Evolutionary conservation across 2,888 invertebrate species (phyloP).

Genomic region (Ecliptopera silaceata): DNA sequence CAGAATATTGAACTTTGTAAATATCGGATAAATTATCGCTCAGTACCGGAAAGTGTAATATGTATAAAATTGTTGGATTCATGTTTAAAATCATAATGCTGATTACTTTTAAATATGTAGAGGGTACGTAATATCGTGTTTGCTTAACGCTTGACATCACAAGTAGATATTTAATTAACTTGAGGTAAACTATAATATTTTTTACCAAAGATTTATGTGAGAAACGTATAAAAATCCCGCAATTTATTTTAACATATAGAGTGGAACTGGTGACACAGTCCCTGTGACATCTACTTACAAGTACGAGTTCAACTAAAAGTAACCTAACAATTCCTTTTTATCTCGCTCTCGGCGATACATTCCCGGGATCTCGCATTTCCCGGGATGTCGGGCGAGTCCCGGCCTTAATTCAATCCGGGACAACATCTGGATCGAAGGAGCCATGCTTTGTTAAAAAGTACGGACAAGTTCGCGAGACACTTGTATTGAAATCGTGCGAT

Average conservation of each 20-base stretch:
- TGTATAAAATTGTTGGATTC: no score
- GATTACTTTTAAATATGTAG: no score
- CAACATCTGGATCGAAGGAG: constrained; percentile 7
- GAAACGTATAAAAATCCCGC: neutral
- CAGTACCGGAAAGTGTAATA: no score
- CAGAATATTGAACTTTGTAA: no score
- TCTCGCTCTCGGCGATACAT: constrained; percentile 13
- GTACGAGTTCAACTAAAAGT: constrained; percentile 1
- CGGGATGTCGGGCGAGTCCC: constrained; percentile 23
- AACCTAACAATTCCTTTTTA: constrained; percentile 17
- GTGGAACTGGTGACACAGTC: neutral
- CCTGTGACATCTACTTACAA: constrained; percentile 3
- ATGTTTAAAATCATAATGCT: no score
- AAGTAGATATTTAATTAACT: no score
- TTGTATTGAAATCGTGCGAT: neutral
- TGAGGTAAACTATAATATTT: no score
- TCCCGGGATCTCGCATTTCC: constrained; percentile 15
- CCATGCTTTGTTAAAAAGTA: constrained; percentile 6
- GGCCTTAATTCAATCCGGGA: constrained; percentile 34
- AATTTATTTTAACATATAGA: neutral
- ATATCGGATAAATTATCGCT: no score
- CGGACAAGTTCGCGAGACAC: neutral
- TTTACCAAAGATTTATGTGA: neutral
- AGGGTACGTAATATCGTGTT: no score
- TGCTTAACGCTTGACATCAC: no score